Evolutionary conservation across 2,888 invertebrate genomes (phyloP), one percentile per base, ranked within the genome.

Genomic region (Melipona beecheii): DNA sequence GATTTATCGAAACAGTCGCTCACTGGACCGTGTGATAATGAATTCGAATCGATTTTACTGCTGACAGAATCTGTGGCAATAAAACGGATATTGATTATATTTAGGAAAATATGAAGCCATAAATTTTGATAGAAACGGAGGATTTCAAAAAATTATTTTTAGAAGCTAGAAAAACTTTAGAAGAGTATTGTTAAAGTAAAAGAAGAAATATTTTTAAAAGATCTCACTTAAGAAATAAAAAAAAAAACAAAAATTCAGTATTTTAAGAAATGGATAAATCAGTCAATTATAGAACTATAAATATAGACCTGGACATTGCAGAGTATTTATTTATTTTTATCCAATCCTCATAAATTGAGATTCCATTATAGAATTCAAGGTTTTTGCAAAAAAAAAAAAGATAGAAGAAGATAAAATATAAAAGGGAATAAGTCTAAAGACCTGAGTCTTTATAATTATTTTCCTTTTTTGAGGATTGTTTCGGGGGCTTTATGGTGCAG

Each of bases 401-500:
- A 15, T 36, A 6, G 19, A 4, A 24, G 4, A 2, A 50, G 1
- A 15, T 31, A 50, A 13, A 50, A 69, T n/a, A 21, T 27, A 24
- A 24, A 31, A 6, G 2, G 4, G 5, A 66, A 49, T 17, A n/a
- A 19, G 4, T 52, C 6, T 5, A 56, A 24, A 68, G 62, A 81
- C 81, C 82, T 68, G 69, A 56, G 31, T 87, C 76, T 64, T 71
- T 78, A 49, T 31, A 65, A 65, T 31, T 68, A 50, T 85, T 79
- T 3, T 86, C 85, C 5, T 81, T 86, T 27, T 81, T 89, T n/a
- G 70, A 72, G 6, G 62, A 82, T 15, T 82, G 24, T 49, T 80
- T 85, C 43, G 81, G 54, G 2, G 87, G 84, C 13, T 86, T 82
- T 13, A 84, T n/a, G 15, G 86, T 81, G 50, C 81, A 85, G 36